Conservation (phyloP, 2,888 invertebrate species). For the Cylloceria caligata region DNA sequence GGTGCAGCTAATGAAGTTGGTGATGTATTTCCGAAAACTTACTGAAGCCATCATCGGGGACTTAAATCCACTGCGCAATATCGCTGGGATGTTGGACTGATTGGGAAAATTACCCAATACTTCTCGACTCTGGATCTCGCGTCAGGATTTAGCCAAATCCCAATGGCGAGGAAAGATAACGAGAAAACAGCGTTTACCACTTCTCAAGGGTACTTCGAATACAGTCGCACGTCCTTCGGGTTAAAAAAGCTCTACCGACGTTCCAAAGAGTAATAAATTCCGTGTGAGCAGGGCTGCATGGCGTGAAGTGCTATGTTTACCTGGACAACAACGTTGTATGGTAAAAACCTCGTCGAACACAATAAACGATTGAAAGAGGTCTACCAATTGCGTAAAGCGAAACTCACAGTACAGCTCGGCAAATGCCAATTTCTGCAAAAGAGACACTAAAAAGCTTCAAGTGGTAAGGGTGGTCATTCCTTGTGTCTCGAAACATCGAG, state of each 20-base stretch:
- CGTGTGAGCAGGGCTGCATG: constrained; percentile 31
- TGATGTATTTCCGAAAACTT: constrained; percentile 35
- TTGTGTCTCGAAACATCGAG: too few species aligned
- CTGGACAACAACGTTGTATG: not conserved
- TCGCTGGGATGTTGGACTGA: too few species aligned
- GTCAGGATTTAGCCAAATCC: constrained; percentile 33
- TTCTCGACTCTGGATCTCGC: too few species aligned
- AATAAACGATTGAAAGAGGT: too few species aligned
- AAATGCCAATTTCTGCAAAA: not conserved
- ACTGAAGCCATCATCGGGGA: constrained; percentile 40
- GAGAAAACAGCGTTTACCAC: constrained; percentile 32
- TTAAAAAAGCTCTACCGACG: not conserved
- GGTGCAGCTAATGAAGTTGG: constrained; percentile 7
- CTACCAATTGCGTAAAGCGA: not conserved
- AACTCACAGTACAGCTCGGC: not conserved
- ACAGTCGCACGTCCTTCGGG: too few species aligned
- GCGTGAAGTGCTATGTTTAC: constrained; percentile 6
- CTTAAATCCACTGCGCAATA: too few species aligned
- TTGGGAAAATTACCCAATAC: too few species aligned
- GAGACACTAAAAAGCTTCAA: constrained; percentile 68
- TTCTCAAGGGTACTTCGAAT: constrained; percentile 27
- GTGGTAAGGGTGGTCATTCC: constrained; percentile 56
- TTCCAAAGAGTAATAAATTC: constrained; percentile 52
- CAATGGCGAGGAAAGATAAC: too few species aligned
- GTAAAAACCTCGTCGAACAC: too few species aligned